A percentile compares a stretch with the other conserved stretches of the same genome.
Evolutionary conservation across 2,888 invertebrate genomes (phyloP).

Genomic region (Hecatera dysodea): DNA sequence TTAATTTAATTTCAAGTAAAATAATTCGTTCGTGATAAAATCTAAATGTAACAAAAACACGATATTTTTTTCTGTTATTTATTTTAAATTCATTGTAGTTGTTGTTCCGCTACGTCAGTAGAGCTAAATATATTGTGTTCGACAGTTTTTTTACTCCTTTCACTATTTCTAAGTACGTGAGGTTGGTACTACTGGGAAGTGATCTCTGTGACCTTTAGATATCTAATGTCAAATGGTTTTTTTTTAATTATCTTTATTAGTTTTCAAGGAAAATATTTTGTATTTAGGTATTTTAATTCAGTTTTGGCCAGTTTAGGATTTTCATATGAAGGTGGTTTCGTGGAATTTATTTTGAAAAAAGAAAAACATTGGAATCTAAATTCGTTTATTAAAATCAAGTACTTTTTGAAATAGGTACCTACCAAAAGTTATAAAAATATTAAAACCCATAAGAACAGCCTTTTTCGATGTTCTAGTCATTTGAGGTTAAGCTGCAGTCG

Average conservation of each 20-base stretch:
- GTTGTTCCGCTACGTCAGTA: conserved; percentile 1
- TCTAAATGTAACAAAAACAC: conserved; percentile 2
- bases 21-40: conserved; percentile 15
- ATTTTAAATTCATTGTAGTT: conserved; percentile 13
- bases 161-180: conserved; percentile 31
- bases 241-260: neutral
- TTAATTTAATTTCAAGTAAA: conserved; percentile 8
- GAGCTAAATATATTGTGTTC: conserved; percentile 17
- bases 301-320: neutral
- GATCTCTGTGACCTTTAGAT: conserved; percentile 23
- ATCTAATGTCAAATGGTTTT: conserved; percentile 1
- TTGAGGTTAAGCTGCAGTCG: no score
- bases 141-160: conserved; percentile 28
- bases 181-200: conserved; percentile 32
- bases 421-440: neutral
- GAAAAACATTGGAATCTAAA: neutral
- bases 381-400: neutral
- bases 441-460: no score
- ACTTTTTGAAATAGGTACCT: neutral
- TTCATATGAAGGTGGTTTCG: no score
- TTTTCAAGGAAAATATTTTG: neutral
- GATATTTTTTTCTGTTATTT: conserved; percentile 25
- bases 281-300: neutral
- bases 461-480: no score
- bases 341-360: neutral